Evolutionary conservation across 2,888 invertebrate species (phyloP), one percentile per base, ranked within the genome.

Genomic region (Eumacrocentrus americanus): DNA sequence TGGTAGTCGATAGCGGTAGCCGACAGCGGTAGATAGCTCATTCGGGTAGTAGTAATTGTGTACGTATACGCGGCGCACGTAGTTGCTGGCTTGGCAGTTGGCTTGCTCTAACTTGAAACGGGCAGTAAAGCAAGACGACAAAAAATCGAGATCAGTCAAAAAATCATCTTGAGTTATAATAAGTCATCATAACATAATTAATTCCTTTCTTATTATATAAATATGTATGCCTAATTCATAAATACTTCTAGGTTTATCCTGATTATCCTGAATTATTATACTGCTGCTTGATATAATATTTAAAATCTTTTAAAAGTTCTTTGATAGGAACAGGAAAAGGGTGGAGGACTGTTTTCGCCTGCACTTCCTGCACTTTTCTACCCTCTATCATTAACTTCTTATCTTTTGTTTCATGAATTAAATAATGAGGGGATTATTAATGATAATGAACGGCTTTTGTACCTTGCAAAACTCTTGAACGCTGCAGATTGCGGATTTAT

Each of bases 381-480:
- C 4, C 9, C 4, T 29, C 29, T 29, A 29, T 29, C 29, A 29
- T 9, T n/a, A 29, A 29, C 29, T 9, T 29, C n/a, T n/a, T 9
- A 29, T 29, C 29, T 29, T 9, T 29, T 29, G 29, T 29, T 29
- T 29, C 9, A 29, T 29, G 4, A 4, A 29, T 29, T 29, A 29
- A 29, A 29, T n/a, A n/a, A n/a, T n/a, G n/a, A n/a, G n/a, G n/a
- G n/a, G n/a, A n/a, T n/a, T 7, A 52, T 52, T 46, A 37, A 5
- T 16, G 6, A 12, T 12, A 16, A 53, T 12, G 61, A 63, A 55
- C 52, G 59, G 59, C 60, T 58, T 72, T 82, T 90, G 93, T 92
- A 98, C 98, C 96, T 98, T 87, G 97, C 95, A 90, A 99, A 99
- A 88, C 95, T 98, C 88, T 98, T 98, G 88, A 98, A 99, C 83